Conservation (phyloP, 2,113 vertebrate species). For the Sclerurus mexicanus region DNA sequence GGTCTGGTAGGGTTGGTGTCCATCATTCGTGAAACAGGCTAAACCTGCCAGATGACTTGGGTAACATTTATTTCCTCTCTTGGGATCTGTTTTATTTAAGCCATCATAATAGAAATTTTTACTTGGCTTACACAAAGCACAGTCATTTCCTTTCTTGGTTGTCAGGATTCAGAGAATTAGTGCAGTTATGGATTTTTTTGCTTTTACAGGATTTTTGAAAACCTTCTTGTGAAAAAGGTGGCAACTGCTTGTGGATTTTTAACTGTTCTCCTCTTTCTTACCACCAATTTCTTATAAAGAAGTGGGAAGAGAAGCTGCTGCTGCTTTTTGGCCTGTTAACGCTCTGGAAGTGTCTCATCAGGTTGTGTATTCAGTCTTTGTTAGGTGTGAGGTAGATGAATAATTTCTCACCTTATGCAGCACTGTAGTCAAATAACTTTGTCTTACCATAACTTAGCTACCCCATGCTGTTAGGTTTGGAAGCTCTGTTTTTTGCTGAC, state of each 20-base stretch:
- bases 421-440: not conserved
- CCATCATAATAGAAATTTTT: not conserved
- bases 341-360: not conserved
- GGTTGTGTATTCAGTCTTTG: rapidly evolving
- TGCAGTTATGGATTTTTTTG: not conserved
- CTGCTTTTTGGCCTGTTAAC: not conserved
- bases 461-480: not conserved
- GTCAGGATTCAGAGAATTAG: not conserved
- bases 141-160: not conserved
- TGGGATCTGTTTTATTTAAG: not conserved
- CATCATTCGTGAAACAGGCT: rapidly evolving
- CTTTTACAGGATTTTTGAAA: not conserved
- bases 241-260: not conserved
- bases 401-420: not conserved
- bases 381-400: not conserved
- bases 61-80: not conserved
- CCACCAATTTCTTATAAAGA: not conserved
- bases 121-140: not conserved
- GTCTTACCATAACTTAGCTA: not conserved
- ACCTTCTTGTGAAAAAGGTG: not conserved
- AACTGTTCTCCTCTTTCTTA: not conserved
- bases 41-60: not conserved
- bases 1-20: not conserved
- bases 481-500: not conserved
- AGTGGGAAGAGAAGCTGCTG: not conserved